Evolutionary conservation across 2,888 invertebrate species (phyloP), one percentile per base, ranked within the genome.

Genomic region (Cyclophora punctaria): DNA sequence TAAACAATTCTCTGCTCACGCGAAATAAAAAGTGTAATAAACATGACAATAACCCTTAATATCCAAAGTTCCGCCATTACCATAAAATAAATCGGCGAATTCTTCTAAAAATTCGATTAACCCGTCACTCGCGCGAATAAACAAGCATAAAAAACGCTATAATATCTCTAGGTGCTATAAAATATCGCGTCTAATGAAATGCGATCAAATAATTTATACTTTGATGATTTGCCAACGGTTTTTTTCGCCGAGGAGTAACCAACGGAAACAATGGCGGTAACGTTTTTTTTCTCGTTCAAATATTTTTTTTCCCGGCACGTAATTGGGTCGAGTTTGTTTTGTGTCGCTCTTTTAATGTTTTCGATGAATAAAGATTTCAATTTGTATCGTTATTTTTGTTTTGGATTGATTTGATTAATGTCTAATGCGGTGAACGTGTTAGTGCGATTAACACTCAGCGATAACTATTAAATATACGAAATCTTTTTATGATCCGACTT

Each of bases 151-250:
- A 55, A 50, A 53, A 48, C 35, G 37, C 37, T 37, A 46, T 56
- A 53, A 55, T 49, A 52, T 45, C 41, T 45, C 52, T 45, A 56
- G 56, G 51, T 48, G 48, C 49, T 51, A 50, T 60, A 60, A 62
- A 60, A 53, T 46, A 48, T 43, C 43, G 35, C 48, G 51, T 55
- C 51, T 57, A 57, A 59, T 59, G 59, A 54, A 55, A 56, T 46
- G 51, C 51, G 45, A 56, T 55, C 56, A 50, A 56, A 57, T 51
- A 52, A 51, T 57, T 51, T 56, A 57, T 55, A 51, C 48, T 52
- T 50, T 56, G 51, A 51, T 52, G 52, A 57, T 48, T 50, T 52
- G 57, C 51, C 51, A 55, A 53, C 45, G 42, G 49, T 47, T 48
- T 50, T 53, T 47, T 7, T 4, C n/a, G 6, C 47, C 6, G 6